A percentile compares a stretch with the other conserved stretches of the same genome.
These are phyloP conservation scores for Litocranius walleri DNA, from an alignment of 2,113 vertebrate species.

Conservation along the genomic window DNA sequence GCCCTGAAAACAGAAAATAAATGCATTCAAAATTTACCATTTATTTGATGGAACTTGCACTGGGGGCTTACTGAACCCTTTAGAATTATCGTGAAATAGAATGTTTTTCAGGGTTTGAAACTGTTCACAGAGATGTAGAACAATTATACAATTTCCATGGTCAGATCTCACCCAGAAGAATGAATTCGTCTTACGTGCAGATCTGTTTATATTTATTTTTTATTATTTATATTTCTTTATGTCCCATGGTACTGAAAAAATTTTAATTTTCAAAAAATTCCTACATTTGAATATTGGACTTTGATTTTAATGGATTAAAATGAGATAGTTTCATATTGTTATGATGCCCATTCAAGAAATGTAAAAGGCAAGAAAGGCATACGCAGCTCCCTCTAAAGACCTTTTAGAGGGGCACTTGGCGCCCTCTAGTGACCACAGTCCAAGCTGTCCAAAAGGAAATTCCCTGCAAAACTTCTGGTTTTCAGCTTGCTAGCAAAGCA, in stretches of 20 bases:
- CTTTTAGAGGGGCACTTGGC: constrained; percentile 69
- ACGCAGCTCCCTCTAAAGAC: rapidly evolving
- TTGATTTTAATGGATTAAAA: not conserved
- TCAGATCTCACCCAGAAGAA: too few species aligned
- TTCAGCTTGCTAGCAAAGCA: not conserved
- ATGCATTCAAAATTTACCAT: rapidly evolving
- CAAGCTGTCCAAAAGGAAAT: not conserved
- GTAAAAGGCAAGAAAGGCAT: not conserved
- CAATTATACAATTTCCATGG: rapidly evolving
- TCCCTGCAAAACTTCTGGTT: not conserved
- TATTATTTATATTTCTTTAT: not conserved
- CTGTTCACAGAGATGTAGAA: not conserved
- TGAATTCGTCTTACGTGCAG: rapidly evolving
- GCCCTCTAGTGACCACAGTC: constrained; percentile 78
- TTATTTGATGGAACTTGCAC: too few species aligned
- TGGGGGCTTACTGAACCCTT: rapidly evolving
- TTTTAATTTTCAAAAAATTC: not conserved
- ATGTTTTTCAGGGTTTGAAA: not conserved
- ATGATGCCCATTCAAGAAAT: not conserved
- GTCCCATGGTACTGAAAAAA: not conserved
- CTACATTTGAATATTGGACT: not conserved
- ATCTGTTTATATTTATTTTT: not conserved
- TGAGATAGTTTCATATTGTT: not conserved
- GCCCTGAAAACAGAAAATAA: rapidly evolving
- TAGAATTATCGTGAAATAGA: too few species aligned